phyloP scores from a whole-genome alignment of 64 coral and sea anemone genomes.

The Anthopleura sola region DNA sequence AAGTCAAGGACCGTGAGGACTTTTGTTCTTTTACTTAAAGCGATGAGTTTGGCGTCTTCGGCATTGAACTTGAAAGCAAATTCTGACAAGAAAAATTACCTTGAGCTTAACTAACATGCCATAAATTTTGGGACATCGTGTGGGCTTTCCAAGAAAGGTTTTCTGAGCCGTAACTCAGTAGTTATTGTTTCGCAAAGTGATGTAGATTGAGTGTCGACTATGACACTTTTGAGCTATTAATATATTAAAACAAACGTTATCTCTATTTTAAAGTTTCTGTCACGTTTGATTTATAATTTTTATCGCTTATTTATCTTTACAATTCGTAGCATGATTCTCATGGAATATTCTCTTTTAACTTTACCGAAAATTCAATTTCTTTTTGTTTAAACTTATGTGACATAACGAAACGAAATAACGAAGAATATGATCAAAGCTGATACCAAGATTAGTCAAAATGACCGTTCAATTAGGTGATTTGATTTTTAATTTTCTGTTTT shows the following conservation, averaged over 20 bases:
- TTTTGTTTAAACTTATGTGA: not conserved
- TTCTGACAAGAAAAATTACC: not conserved
- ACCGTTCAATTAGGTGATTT: no score
- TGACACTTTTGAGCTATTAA: not conserved
- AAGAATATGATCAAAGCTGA: no score
- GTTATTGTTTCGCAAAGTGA: not conserved
- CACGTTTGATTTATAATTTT: not conserved
- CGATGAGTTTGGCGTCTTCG: not conserved
- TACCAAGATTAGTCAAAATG: no score
- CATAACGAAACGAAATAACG: no score
- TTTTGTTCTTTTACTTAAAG: not conserved
- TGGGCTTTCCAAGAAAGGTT: not conserved
- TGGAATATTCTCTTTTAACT: not conserved
- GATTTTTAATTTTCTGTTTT: no score
- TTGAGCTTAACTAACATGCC: not conserved
- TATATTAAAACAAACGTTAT: not conserved
- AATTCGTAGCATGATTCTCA: not conserved
- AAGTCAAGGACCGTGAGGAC: not conserved
- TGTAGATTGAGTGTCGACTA: not conserved
- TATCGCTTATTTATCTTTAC: not conserved
- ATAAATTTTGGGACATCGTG: not conserved
- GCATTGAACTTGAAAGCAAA: not conserved
- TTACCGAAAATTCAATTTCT: not conserved
- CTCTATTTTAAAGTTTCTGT: not conserved
- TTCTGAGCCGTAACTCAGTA: not conserved